phyloP scores from a whole-genome alignment of 2,113 vertebrate genomes.

The Nerophis lumbriciformis region DNA sequence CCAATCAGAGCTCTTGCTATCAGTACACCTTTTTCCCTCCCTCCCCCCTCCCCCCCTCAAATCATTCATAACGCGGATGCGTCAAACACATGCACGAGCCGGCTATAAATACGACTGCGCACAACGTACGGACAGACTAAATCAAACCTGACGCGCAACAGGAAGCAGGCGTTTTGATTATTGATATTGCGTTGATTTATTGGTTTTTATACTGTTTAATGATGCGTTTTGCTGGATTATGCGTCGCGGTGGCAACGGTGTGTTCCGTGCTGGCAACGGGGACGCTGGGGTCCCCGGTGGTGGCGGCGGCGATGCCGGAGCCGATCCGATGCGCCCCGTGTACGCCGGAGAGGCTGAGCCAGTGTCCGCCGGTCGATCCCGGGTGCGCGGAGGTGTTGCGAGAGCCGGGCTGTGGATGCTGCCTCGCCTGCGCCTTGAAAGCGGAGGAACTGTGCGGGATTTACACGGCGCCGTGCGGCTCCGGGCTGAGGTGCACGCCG shows the following conservation, averaged over 20 bases:
- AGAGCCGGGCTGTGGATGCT: constrained; percentile 88
- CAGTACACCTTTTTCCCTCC: constrained; percentile 74
- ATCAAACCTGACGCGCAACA: constrained; percentile 52
- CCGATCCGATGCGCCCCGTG: constrained; percentile 84
- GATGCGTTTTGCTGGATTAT: constrained; percentile 59
- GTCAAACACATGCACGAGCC: constrained; percentile 70
- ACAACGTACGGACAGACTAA: constrained; percentile 62
- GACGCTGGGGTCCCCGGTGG: constrained; percentile 39
- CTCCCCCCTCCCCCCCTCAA: constrained; percentile 68
- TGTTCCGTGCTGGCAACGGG: constrained; percentile 57
- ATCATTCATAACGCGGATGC: constrained; percentile 77
- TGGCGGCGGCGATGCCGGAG: constrained; percentile 42
- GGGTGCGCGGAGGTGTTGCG: constrained; percentile 76
- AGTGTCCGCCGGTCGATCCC: constrained; percentile 78
- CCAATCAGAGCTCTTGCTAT: constrained; percentile 67
- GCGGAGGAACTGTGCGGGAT: constrained; percentile 81
- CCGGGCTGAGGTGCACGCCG: constrained; percentile 79
- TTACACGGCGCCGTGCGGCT: constrained; percentile 86
- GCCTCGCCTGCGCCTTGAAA: constrained; percentile 80
- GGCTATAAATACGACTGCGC: constrained; percentile 75
- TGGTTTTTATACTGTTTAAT: constrained; percentile 29
- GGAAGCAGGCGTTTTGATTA: constrained; percentile 26
- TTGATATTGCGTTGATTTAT: constrained; percentile 24
- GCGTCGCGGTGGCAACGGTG: constrained; percentile 53
- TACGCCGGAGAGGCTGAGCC: constrained; percentile 72